A percentile compares a stretch with the other conserved stretches of the same genome.
Conservation (phyloP, 2,888 invertebrate genomes). For the Xylocampa areola region DNA sequence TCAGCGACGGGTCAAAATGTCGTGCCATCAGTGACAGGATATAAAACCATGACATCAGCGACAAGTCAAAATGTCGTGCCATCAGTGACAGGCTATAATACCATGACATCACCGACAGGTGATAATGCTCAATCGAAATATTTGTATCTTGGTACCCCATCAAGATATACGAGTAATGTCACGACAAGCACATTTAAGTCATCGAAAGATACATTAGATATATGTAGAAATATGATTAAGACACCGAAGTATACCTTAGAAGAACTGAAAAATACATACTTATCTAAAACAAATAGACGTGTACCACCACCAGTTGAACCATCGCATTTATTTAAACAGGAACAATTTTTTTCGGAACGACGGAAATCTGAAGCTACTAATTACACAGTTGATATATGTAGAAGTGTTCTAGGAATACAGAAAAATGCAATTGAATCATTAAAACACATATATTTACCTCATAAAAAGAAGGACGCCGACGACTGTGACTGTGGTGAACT, state of each 20-base stretch:
- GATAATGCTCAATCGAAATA: background rate
- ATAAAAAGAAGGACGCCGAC: background rate
- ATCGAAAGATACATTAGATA: slow-evolving; percentile 1
- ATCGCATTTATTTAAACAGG: background rate
- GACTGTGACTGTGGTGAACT: background rate
- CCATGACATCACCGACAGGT: background rate
- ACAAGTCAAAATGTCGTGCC: too few relatives aligned
- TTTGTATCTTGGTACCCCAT: background rate
- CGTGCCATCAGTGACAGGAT: too few relatives aligned
- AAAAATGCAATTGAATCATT: background rate
- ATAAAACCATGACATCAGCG: too few relatives aligned
- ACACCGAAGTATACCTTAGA: background rate
- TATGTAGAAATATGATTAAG: slow-evolving; percentile 1
- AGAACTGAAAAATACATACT: background rate
- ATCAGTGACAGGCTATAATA: slow-evolving; percentile 3
- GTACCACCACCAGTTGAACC: background rate
- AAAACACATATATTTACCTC: slow-evolving; percentile 3
- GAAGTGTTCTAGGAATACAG: background rate
- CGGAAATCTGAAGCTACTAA: background rate
- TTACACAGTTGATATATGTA: background rate
- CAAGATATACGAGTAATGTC: slow-evolving; percentile 1
- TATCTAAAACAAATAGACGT: background rate
- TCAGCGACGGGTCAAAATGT: too few relatives aligned
- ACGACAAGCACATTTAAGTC: background rate
- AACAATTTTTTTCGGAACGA: background rate